phyloP scores from a whole-genome alignment of 2,797 vertebrate genomes.

The Premnoplex brunnescens region DNA sequence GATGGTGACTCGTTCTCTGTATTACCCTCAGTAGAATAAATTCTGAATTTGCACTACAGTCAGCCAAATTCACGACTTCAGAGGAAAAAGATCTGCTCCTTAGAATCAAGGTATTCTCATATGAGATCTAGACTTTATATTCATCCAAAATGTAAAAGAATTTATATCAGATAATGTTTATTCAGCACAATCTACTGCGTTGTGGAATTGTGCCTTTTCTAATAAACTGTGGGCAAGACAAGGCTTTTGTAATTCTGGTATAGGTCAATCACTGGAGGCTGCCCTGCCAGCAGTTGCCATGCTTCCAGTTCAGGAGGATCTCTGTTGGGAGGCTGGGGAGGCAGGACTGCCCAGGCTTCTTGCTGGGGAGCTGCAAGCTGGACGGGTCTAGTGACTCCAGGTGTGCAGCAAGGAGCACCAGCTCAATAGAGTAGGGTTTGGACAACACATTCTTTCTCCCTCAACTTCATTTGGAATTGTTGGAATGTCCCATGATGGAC shows the following conservation, averaged over 20 bases:
- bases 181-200: background rate
- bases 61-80: background rate
- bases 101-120: background rate
- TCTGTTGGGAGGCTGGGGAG: background rate
- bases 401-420: background rate
- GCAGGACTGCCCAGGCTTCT: background rate
- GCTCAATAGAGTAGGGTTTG: background rate
- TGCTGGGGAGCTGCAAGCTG: background rate
- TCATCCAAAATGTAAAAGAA: background rate
- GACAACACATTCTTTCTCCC: background rate
- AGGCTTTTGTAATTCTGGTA: background rate
- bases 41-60: background rate
- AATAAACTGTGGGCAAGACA: background rate
- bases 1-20: background rate
- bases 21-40: background rate
- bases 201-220: background rate
- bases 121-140: background rate
- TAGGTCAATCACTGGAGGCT: background rate
- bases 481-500: background rate
- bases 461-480: background rate
- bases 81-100: background rate
- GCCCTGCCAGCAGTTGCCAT: background rate
- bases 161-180: background rate
- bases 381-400: background rate
- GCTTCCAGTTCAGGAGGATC: background rate